Percentiles rank a stretch among this genome's conserved stretches.
These are phyloP conservation scores for Sandelia bainsii DNA, from an alignment of 2,797 vertebrate genomes.

Conservation along the genomic window DNA sequence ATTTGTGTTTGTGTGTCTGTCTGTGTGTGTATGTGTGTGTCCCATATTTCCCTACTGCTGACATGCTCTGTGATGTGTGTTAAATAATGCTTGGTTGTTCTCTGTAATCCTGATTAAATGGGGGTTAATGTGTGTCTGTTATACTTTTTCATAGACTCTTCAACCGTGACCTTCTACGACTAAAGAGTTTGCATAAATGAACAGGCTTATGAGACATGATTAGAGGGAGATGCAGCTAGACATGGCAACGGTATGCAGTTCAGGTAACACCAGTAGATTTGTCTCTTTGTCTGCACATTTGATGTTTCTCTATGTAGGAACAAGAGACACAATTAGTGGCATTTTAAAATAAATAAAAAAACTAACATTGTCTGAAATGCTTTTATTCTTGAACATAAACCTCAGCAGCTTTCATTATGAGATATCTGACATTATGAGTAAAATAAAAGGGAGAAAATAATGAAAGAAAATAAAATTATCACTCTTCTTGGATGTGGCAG, in stretches of 20 bases:
- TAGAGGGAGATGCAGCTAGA: constrained; percentile 26
- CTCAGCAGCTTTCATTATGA: constrained; percentile 61
- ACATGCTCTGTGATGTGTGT: constrained; percentile 80
- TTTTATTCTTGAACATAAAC: constrained; percentile 64
- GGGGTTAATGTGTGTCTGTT: constrained; percentile 83
- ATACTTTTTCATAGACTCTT: constrained; percentile 73
- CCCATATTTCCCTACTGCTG: constrained; percentile 74
- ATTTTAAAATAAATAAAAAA: constrained; percentile 53
- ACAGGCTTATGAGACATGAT: constrained; percentile 52
- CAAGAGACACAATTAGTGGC: constrained; percentile 20
- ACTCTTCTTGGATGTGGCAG: constrained; percentile 87
- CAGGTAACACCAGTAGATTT: constrained; percentile 37
- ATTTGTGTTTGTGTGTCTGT: constrained; percentile 72
- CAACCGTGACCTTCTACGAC: constrained; percentile 68
- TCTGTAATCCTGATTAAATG: constrained; percentile 87
- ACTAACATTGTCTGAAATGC: constrained; percentile 52
- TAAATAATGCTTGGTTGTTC: constrained; percentile 86
- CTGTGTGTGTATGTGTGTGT: constrained; percentile 49
- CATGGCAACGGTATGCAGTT: constrained; percentile 23
- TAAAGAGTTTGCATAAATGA: constrained; percentile 66
- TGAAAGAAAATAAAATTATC: constrained; percentile 84
- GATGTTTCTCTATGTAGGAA: constrained; percentile 28
- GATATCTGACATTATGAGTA: constrained; percentile 69
- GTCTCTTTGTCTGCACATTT: constrained; percentile 24
- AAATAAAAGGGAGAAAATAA: constrained; percentile 74